Conservation (phyloP, 37 sponge, comb jelly and placozoan genomes). For the Axinella damicornis region DNA sequence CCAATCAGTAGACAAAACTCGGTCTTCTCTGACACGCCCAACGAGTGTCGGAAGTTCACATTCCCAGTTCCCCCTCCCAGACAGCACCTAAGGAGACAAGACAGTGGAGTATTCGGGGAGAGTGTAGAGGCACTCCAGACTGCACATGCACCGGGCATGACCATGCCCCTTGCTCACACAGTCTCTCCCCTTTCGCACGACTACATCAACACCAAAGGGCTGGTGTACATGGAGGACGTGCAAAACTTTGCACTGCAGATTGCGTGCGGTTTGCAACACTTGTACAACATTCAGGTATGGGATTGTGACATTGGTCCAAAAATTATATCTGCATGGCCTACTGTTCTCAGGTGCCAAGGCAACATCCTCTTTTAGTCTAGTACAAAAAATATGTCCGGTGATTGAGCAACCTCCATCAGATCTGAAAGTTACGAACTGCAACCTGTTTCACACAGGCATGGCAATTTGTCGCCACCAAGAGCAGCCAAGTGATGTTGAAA, state of each 20-base stretch:
- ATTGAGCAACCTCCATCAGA: background rate
- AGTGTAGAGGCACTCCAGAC: background rate
- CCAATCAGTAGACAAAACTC: slow-evolving; percentile 27
- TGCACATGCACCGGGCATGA: no score
- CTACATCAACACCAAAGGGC: slow-evolving; percentile 54
- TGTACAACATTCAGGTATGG: slow-evolving; percentile 59
- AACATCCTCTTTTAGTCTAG: no score
- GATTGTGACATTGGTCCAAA: no score
- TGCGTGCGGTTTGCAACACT: slow-evolving; percentile 64
- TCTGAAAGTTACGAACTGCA: background rate
- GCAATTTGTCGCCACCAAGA: no score
- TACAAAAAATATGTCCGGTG: no score
- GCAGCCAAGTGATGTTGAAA: no score
- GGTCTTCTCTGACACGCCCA: slow-evolving; percentile 10
- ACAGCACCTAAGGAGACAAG: background rate
- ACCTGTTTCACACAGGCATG: no score
- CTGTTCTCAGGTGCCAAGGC: no score
- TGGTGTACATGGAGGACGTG: slow-evolving; percentile 66
- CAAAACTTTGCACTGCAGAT: slow-evolving; percentile 85
- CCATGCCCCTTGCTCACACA: background rate
- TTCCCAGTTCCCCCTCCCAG: background rate
- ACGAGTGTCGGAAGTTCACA: background rate
- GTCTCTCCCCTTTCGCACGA: slow-evolving; percentile 53
- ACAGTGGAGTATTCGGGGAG: background rate
- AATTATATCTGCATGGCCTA: no score